Percentiles rank a stretch among this genome's conserved stretches.
These are phyloP conservation scores for Callospermophilus lateralis DNA, from an alignment of 2,113 vertebrate genomes.

Conservation along the genomic window DNA sequence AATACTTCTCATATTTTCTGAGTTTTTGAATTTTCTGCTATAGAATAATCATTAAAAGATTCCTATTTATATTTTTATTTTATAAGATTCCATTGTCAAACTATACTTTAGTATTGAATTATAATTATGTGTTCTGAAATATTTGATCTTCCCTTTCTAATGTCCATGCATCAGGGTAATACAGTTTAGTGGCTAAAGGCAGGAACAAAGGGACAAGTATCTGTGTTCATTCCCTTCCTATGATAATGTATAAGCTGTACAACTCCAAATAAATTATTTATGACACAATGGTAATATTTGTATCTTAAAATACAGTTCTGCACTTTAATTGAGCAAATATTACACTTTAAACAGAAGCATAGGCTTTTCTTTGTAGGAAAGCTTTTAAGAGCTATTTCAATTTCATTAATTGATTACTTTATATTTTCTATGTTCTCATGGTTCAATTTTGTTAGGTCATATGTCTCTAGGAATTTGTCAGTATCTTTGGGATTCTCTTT, in stretches of 20 bases:
- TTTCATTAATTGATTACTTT: too few relatives aligned
- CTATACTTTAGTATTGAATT: not conserved
- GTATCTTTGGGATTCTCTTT: too few relatives aligned
- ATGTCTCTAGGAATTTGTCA: too few relatives aligned
- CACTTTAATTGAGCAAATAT: not conserved
- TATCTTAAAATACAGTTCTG: not conserved
- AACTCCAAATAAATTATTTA: not conserved
- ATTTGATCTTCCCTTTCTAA: not conserved
- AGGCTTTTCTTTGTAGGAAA: too few relatives aligned
- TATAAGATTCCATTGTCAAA: slow-evolving; percentile 1
- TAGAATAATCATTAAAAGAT: not conserved
- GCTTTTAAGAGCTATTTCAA: too few relatives aligned
- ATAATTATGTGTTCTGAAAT: not conserved
- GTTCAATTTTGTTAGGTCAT: too few relatives aligned
- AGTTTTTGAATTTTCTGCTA: not conserved
- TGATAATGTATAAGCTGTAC: not conserved
- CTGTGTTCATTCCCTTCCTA: not conserved
- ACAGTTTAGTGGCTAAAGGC: not conserved
- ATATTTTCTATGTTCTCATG: too few relatives aligned
- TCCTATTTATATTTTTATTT: not conserved
- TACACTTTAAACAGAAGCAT: not conserved
- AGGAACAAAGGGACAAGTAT: not conserved
- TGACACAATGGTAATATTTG: not conserved
- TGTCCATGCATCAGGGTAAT: not conserved
- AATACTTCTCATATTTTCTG: not conserved